A percentile compares a stretch with the other conserved stretches of the same genome.
Conservation (phyloP, 64 coral and sea anemone genomes). For the Pocillopora damicornis region DNA sequence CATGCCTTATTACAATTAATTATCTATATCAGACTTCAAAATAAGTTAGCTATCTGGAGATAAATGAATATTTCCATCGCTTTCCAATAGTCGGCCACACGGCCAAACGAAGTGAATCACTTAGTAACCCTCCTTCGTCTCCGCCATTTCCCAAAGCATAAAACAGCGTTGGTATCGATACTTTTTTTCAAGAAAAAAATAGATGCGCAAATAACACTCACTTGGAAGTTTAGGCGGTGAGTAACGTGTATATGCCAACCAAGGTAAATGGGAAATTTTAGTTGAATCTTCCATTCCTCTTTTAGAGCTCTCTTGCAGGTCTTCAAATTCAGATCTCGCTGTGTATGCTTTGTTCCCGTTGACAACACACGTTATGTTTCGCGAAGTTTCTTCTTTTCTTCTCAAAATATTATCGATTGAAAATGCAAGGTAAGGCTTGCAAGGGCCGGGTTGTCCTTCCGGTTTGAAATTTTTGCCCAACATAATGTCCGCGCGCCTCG, state of each 20-base stretch:
- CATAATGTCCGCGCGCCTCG: background rate
- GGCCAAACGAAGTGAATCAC: background rate
- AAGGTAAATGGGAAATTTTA: constrained; percentile 50
- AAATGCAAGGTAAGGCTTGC: constrained; percentile 17
- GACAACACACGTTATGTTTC: constrained; percentile 41
- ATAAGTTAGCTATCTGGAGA: too few relatives aligned
- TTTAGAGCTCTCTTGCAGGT: background rate
- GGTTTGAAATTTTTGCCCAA: background rate
- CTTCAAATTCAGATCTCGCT: background rate
- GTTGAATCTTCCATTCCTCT: background rate
- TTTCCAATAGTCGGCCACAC: background rate
- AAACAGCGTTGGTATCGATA: background rate
- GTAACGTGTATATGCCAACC: constrained; percentile 91
- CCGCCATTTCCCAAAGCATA: background rate
- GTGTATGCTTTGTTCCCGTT: constrained; percentile 27
- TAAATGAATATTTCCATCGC: background rate
- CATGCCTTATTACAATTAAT: too few relatives aligned
- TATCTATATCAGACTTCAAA: too few relatives aligned
- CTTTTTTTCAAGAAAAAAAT: background rate
- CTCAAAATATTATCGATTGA: constrained; percentile 41
- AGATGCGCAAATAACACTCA: constrained; percentile 39
- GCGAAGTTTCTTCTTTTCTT: constrained; percentile 7
- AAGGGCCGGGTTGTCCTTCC: background rate
- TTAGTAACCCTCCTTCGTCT: background rate
- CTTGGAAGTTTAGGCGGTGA: constrained; percentile 92